These are phyloP conservation scores for Ophioninae sp. DNA, from an alignment of 2,888 invertebrate species.

Conservation along the genomic window DNA sequence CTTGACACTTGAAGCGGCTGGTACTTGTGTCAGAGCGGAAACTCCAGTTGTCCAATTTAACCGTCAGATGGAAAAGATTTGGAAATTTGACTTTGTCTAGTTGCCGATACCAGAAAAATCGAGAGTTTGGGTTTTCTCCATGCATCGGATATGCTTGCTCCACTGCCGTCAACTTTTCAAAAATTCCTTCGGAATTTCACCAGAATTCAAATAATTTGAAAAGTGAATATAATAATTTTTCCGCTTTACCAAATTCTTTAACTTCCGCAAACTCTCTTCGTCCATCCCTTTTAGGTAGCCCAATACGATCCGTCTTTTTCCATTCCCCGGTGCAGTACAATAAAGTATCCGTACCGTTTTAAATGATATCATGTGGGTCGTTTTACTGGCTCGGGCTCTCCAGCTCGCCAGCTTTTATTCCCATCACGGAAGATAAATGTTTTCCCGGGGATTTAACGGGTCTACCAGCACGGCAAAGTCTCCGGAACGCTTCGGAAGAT, in stretches of 20 bases:
- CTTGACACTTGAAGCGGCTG: slow-evolving; percentile 51
- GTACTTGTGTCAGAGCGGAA: not conserved
- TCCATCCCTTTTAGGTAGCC: not conserved
- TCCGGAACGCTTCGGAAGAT: slow-evolving; percentile 58
- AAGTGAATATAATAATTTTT: slow-evolving; percentile 11
- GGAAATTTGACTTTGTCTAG: not conserved
- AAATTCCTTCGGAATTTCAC: not conserved
- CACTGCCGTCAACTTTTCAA: not conserved
- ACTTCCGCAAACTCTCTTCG: not conserved
- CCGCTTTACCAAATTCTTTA: not conserved
- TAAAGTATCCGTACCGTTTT: slow-evolving; percentile 45
- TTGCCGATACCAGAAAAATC: not conserved
- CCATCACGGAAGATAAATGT: slow-evolving; percentile 53
- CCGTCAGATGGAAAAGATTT: not conserved
- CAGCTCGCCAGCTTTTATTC: slow-evolving; percentile 41
- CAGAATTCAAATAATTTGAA: not conserved
- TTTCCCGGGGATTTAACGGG: slow-evolving; percentile 50
- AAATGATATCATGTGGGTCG: slow-evolving; percentile 48
- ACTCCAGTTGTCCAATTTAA: slow-evolving; percentile 8
- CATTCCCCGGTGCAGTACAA: slow-evolving; percentile 30
- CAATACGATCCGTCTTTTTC: not conserved
- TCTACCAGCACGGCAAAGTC: slow-evolving; percentile 38
- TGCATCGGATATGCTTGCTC: not conserved
- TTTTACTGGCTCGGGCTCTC: slow-evolving; percentile 19
- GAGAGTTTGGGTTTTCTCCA: not conserved